phyloP scores from a whole-genome alignment of 2,113 vertebrate species.

The Genyomyrus donnyi region DNA sequence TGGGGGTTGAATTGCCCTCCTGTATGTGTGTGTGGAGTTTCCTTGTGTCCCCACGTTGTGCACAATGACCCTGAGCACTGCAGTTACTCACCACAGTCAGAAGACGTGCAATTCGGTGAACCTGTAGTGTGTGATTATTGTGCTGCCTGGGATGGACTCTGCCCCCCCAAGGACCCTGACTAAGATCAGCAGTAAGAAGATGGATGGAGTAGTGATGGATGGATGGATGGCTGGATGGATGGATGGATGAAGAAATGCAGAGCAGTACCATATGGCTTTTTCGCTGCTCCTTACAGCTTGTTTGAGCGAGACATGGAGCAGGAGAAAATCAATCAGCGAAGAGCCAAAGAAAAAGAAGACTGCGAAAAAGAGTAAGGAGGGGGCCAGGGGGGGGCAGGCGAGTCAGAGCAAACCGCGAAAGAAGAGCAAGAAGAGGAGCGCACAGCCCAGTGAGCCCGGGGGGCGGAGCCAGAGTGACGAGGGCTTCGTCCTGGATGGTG shows the following conservation, averaged over 20 bases:
- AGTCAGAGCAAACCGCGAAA: slow-evolving; percentile 45
- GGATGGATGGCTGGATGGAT: background rate
- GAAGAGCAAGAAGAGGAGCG: slow-evolving; percentile 38
- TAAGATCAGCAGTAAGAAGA: background rate
- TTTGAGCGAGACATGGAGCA: slow-evolving; percentile 53
- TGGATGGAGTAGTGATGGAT: background rate
- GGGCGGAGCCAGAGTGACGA: slow-evolving; percentile 26
- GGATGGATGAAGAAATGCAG: background rate
- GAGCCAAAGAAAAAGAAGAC: slow-evolving; percentile 52
- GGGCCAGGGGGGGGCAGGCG: background rate
- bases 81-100: background rate
- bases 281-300: background rate
- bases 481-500: slow-evolving; percentile 37
- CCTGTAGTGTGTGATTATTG: no score
- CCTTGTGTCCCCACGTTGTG: background rate
- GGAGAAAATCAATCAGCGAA: slow-evolving; percentile 61
- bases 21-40: background rate
- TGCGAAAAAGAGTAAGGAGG: background rate
- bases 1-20: background rate
- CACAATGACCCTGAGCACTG: background rate
- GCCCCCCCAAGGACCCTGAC: no score
- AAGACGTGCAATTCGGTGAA: background rate
- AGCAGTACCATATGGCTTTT: background rate
- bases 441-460: slow-evolving; percentile 25
- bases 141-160: background rate